phyloP scores from a whole-genome alignment of 1,140 invertebrate genomes.

The Latrodectus geometricus region DNA sequence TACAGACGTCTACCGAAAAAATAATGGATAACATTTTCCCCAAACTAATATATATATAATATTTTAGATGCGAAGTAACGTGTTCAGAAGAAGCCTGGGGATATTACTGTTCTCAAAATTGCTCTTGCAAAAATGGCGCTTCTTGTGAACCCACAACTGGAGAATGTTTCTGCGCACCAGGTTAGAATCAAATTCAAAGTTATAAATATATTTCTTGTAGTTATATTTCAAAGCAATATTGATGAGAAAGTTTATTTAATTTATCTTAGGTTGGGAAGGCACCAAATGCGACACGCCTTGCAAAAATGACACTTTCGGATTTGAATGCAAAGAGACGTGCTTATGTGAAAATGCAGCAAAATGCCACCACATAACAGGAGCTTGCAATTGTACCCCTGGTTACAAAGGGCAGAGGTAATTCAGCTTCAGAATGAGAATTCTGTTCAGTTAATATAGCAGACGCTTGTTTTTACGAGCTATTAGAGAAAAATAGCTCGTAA shows the following conservation, averaged over 20 bases:
- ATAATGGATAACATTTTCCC: too few species aligned
- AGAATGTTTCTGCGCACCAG: neutral
- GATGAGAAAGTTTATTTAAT: neutral
- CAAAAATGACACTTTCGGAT: neutral
- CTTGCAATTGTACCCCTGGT: neutral
- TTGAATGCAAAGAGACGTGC: neutral
- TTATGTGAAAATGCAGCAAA: constrained; percentile 80
- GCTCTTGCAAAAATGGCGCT: constrained; percentile 46
- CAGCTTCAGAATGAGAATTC: too few species aligned
- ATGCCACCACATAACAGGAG: constrained; percentile 83
- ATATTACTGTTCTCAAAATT: constrained; percentile 33
- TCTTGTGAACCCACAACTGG: constrained; percentile 17
- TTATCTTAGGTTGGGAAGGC: neutral
- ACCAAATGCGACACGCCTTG: neutral
- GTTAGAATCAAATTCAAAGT: neutral
- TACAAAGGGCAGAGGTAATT: constrained; percentile 70
- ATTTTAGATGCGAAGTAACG: constrained; percentile 39
- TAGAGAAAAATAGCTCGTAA: too few species aligned
- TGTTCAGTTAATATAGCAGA: too few species aligned
- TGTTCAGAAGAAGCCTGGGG: constrained; percentile 56
- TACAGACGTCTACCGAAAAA: too few species aligned
- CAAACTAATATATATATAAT: too few species aligned
- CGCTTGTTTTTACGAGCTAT: too few species aligned
- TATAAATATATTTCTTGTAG: neutral
- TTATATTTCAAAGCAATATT: neutral